phyloP scores from a whole-genome alignment of 2,888 invertebrate species.

The Napeogenes sylphis region DNA sequence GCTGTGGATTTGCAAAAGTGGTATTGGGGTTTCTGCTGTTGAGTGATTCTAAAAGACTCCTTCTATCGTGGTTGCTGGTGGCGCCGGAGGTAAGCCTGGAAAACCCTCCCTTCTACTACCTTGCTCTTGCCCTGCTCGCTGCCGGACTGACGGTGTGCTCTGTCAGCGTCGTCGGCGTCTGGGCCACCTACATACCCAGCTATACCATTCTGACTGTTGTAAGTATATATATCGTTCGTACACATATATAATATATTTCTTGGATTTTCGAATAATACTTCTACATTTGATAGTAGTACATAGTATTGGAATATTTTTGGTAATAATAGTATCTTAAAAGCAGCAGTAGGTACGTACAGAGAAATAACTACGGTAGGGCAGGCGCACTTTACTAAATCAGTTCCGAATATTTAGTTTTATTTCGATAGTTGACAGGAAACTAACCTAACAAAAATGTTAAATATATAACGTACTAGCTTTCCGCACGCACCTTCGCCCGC shows the following conservation, averaged over 20 bases:
- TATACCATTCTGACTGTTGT: slow-evolving; percentile 84
- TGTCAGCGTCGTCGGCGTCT: slow-evolving; percentile 86
- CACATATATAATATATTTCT: neutral
- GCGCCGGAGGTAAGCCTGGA: slow-evolving; percentile 79
- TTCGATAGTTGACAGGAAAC: too few relatives aligned
- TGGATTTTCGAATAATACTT: too few relatives aligned
- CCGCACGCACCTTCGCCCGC: too few relatives aligned
- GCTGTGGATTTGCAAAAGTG: slow-evolving; percentile 83
- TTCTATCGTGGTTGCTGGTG: slow-evolving; percentile 84
- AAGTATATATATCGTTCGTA: slow-evolving; percentile 43
- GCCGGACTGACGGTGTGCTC: slow-evolving; percentile 83
- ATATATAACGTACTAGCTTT: too few relatives aligned
- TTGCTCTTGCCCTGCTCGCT: slow-evolving; percentile 82
- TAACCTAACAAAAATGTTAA: too few relatives aligned
- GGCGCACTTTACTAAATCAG: too few relatives aligned
- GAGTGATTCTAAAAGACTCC: slow-evolving; percentile 82
- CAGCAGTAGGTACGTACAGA: too few relatives aligned
- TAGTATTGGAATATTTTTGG: too few relatives aligned
- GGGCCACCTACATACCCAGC: slow-evolving; percentile 87
- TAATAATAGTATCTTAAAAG: too few relatives aligned
- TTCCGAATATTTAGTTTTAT: too few relatives aligned
- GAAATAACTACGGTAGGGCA: too few relatives aligned
- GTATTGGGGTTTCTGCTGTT: slow-evolving; percentile 84
- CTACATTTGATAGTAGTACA: too few relatives aligned
- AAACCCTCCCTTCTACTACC: slow-evolving; percentile 87